phyloP scores from a whole-genome alignment of 2,888 invertebrate genomes.

The Oasisia sp. region DNA sequence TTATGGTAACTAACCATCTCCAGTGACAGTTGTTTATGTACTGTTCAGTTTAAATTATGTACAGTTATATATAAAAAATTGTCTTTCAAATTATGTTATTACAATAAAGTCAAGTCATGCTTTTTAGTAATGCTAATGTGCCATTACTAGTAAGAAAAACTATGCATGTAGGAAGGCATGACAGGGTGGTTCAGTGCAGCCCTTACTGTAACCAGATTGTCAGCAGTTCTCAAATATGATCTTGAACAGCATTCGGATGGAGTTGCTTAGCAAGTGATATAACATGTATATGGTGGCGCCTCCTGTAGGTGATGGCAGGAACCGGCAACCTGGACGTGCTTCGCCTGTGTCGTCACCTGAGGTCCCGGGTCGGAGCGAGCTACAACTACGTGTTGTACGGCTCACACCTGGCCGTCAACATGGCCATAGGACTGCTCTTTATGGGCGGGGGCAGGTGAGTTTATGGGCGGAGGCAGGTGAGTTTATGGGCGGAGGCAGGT shows the following conservation, averaged over 20 bases:
- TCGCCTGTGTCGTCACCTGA: constrained; percentile 84
- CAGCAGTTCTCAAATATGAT: not conserved
- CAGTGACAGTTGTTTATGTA: too few species aligned
- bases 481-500: too few species aligned
- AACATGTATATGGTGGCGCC: not conserved
- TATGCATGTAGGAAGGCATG: too few species aligned
- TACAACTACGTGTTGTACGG: constrained; percentile 80
- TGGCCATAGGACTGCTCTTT: constrained; percentile 92
- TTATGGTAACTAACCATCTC: too few species aligned
- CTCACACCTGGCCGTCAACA: constrained; percentile 93
- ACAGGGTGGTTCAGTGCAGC: too few species aligned
- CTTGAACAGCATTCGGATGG: not conserved
- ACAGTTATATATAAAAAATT: too few species aligned
- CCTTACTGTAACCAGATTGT: not conserved
- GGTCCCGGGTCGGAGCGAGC: constrained; percentile 76
- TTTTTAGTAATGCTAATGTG: too few species aligned
- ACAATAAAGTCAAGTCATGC: too few species aligned
- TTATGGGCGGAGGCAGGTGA: too few species aligned
- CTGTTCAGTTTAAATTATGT: too few species aligned
- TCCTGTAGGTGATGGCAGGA: constrained; percentile 82
- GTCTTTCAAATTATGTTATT: too few species aligned
- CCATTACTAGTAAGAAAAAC: too few species aligned
- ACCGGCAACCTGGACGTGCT: constrained; percentile 87
- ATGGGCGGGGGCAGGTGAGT: constrained; percentile 87
- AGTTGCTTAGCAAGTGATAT: not conserved